Evolutionary conservation across 2,113 vertebrate genomes (phyloP).

Genomic region (Ancistrus triradiatus): DNA sequence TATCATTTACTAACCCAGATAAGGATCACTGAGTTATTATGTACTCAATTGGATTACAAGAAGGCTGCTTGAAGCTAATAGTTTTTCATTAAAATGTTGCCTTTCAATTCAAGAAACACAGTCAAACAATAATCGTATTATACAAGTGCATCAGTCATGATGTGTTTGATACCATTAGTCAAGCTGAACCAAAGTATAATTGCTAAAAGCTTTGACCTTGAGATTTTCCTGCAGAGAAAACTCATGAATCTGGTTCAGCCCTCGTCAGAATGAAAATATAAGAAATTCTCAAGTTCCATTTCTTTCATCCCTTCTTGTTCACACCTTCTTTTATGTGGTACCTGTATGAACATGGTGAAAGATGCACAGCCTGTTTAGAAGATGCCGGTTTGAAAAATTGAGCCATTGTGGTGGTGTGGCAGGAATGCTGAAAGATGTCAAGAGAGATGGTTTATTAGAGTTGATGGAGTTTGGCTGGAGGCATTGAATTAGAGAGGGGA

Average conservation of each 20-base stretch:
- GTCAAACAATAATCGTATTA: not conserved
- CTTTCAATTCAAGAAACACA: too few relatives aligned
- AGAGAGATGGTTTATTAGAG: slow-evolving; percentile 79
- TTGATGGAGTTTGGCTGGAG: slow-evolving; percentile 75
- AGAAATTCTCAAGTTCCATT: not conserved
- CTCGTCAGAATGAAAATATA: too few relatives aligned
- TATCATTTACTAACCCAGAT: too few relatives aligned
- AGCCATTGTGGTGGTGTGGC: slow-evolving; percentile 35
- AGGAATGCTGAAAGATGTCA: slow-evolving; percentile 54
- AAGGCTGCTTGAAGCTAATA: too few relatives aligned
- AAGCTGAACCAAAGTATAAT: not conserved
- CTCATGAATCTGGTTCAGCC: too few relatives aligned
- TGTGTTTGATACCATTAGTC: not conserved
- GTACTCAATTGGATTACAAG: too few relatives aligned
- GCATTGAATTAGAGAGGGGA: slow-evolving; percentile 64
- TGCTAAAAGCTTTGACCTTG: not conserved
- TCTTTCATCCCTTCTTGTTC: not conserved
- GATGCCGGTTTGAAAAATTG: slow-evolving; percentile 35
- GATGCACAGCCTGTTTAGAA: slow-evolving; percentile 12
- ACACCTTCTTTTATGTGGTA: slow-evolving; percentile 10
- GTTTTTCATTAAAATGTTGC: too few relatives aligned
- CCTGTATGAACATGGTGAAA: slow-evolving; percentile 31
- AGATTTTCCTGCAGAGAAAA: slow-evolving; percentile 1
- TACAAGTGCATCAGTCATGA: not conserved
- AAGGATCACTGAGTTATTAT: too few relatives aligned